A percentile compares a stretch with the other conserved stretches of the same genome.
Evolutionary conservation across 2,113 vertebrate species (phyloP).

Genomic region (Regulus satrapa): DNA sequence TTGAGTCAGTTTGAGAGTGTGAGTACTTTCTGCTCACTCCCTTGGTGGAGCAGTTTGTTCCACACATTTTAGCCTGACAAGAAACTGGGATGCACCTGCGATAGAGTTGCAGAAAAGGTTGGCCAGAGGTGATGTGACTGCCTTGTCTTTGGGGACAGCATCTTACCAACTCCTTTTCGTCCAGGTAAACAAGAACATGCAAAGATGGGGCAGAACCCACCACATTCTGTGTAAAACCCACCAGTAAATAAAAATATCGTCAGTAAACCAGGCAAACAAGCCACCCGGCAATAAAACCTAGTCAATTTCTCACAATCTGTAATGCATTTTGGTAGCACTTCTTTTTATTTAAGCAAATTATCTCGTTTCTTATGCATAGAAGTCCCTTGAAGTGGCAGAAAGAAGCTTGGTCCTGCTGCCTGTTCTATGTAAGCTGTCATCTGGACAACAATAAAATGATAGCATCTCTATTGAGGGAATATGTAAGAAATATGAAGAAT

Average conservation of each 20-base stretch:
- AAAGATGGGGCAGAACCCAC: background rate
- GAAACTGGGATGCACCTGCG: fast-evolving
- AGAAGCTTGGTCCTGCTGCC: background rate
- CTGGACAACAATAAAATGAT: background rate
- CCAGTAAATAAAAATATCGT: background rate
- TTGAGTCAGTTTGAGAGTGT: background rate
- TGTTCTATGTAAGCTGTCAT: background rate
- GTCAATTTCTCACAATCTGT: background rate
- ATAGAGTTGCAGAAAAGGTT: background rate
- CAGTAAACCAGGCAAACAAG: background rate
- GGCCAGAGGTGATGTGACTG: background rate
- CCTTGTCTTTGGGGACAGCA: background rate
- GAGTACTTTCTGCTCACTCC: background rate
- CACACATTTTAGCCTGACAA: fast-evolving
- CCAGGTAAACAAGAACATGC: background rate
- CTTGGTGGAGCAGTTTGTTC: background rate
- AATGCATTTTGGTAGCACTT: background rate
- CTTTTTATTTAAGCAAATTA: background rate
- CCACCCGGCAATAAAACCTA: background rate
- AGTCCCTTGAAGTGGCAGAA: background rate
- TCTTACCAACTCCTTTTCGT: background rate
- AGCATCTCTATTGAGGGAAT: background rate
- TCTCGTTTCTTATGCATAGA: background rate
- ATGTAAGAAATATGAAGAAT: background rate
- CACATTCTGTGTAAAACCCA: background rate